Evolutionary conservation across 2,888 invertebrate genomes (phyloP).

Genomic region (Leptinotarsa rubiginosa): DNA sequence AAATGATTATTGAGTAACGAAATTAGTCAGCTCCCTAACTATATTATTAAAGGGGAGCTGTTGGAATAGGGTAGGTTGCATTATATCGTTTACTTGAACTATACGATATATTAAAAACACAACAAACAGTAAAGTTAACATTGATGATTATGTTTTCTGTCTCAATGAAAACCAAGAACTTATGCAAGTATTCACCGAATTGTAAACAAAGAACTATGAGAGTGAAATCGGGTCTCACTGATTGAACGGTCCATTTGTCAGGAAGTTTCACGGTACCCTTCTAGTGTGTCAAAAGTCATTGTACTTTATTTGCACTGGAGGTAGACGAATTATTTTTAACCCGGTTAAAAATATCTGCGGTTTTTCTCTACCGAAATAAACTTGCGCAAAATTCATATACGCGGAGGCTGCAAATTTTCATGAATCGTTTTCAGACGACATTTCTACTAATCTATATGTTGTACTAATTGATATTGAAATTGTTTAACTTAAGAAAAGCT

Average conservation of each 20-base stretch:
- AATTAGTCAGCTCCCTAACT: too few species aligned
- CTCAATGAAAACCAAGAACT: too few species aligned
- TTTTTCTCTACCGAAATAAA: conserved; percentile 1
- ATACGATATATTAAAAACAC: too few species aligned
- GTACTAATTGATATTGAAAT: too few species aligned
- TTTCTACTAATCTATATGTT: not conserved
- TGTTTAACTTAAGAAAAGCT: too few species aligned
- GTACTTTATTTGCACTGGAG: conserved; percentile 6
- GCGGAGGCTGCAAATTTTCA: not conserved
- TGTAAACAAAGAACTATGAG: not conserved
- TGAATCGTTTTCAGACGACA: not conserved
- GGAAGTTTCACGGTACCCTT: not conserved
- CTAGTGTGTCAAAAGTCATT: conserved; percentile 11
- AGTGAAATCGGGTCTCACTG: not conserved
- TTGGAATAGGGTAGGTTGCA: too few species aligned
- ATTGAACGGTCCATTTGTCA: not conserved
- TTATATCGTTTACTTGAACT: too few species aligned
- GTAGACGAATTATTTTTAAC: conserved; percentile 1
- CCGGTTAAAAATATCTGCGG: not conserved
- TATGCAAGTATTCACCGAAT: too few species aligned
- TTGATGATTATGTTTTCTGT: too few species aligned
- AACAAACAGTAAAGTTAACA: too few species aligned
- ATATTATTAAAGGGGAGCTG: too few species aligned
- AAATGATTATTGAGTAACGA: too few species aligned
- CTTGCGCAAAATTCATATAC: not conserved